Evolutionary conservation across 2,888 invertebrate species (phyloP).

Genomic region (Gisinianus flammeolus): DNA sequence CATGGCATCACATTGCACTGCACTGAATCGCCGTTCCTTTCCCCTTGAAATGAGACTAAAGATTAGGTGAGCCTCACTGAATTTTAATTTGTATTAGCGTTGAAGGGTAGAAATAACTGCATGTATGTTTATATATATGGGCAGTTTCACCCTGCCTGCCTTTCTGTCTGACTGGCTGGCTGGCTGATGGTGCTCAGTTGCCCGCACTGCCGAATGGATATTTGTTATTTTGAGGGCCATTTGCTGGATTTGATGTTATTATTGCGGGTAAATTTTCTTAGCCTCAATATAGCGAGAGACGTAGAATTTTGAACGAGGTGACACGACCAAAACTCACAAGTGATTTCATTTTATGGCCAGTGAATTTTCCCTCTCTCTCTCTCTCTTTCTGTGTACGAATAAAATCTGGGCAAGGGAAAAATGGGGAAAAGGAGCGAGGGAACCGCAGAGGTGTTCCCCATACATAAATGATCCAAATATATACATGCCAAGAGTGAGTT

Average conservation of each 20-base stretch:
- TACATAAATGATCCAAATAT: conserved; percentile 32
- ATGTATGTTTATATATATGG: neutral
- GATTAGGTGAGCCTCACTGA: conserved; percentile 26
- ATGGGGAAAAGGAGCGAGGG: conserved; percentile 37
- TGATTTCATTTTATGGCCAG: conserved; percentile 58
- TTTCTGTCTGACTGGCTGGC: neutral
- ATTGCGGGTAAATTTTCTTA: conserved; percentile 6
- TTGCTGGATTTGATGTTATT: conserved; percentile 22
- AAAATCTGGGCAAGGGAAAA: conserved; percentile 9
- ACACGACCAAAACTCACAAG: conserved; percentile 41
- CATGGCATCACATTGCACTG: neutral
- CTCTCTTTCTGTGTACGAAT: neutral
- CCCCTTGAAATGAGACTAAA: conserved; percentile 10
- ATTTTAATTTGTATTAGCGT: conserved; percentile 18
- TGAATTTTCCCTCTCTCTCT: conserved; percentile 42
- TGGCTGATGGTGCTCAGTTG: conserved; percentile 2
- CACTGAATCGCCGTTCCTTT: neutral
- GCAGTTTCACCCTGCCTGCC: neutral
- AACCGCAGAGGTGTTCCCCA: neutral
- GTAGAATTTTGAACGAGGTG: neutral
- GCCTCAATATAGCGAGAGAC: neutral
- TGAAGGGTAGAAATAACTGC: neutral
- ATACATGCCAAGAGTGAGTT: conserved; percentile 24
- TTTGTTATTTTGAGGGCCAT: conserved; percentile 14
- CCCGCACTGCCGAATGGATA: conserved; percentile 15